phyloP scores from a whole-genome alignment of 2,888 invertebrate species.

The Beris chalybata region DNA sequence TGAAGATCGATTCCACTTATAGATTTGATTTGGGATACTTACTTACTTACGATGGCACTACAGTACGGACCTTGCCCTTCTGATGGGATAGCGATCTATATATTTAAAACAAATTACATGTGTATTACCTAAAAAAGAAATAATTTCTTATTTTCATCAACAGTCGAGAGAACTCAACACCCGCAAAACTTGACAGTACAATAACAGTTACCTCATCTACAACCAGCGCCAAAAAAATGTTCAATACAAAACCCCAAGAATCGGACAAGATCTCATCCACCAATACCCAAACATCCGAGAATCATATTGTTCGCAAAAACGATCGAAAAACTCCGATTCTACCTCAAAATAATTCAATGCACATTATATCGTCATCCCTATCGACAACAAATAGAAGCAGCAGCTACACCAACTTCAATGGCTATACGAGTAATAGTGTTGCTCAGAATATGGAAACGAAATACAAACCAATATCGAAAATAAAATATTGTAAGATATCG shows the following conservation, averaged over 20 bases:
- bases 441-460: slow-evolving; percentile 13
- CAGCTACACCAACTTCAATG: neutral
- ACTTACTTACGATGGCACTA: too few species aligned
- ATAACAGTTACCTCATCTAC: slow-evolving; percentile 31
- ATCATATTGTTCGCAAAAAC: slow-evolving; percentile 4
- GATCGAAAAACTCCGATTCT: slow-evolving; percentile 10
- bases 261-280: slow-evolving; percentile 10
- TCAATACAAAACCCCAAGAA: neutral
- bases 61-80: too few species aligned
- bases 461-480: slow-evolving; percentile 29
- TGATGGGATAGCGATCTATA: too few species aligned
- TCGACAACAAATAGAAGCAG: neutral
- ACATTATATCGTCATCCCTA: neutral
- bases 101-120: too few species aligned
- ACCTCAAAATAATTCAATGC: neutral
- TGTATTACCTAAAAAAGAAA: too few species aligned
- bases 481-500: slow-evolving; percentile 37
- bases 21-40: too few species aligned
- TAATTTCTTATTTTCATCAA: neutral
- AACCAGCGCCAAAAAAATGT: slow-evolving; percentile 12
- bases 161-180: slow-evolving; percentile 47
- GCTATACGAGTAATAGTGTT: neutral
- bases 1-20: too few species aligned
- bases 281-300: neutral
- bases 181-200: slow-evolving; percentile 33